Evolutionary conservation across 1,140 invertebrate genomes (phyloP).

Genomic region (Eupristina koningsbergeri): DNA sequence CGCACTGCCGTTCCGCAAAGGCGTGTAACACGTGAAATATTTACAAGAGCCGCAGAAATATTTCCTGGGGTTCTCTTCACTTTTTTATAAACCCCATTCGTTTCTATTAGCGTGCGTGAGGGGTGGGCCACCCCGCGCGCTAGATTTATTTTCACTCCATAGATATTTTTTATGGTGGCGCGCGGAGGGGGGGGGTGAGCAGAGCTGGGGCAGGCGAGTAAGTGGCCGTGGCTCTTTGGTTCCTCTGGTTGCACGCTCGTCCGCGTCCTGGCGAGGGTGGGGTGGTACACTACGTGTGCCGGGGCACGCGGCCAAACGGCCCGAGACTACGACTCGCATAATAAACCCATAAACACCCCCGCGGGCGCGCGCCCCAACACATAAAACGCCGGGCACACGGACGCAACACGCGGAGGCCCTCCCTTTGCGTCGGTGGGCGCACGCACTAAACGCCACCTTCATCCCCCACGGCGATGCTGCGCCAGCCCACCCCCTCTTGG

Average conservation of each 20-base stretch:
- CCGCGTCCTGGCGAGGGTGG: constrained; percentile 25
- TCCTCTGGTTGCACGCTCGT: constrained; percentile 33
- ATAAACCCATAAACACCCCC: constrained; percentile 74
- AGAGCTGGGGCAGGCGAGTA: background rate
- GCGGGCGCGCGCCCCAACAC: constrained; percentile 59
- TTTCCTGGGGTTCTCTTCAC: background rate
- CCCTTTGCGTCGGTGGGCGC: background rate
- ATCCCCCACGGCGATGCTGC: constrained; percentile 6
- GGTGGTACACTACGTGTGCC: constrained; percentile 33
- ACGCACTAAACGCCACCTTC: constrained; percentile 9
- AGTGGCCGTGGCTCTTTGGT: constrained; percentile 3
- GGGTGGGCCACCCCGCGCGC: constrained; percentile 54
- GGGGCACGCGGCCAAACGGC: constrained; percentile 56
- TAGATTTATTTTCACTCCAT: constrained; percentile 73
- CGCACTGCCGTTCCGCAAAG: background rate
- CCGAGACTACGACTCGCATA: constrained; percentile 65
- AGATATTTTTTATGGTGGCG: constrained; percentile 68
- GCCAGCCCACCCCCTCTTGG: too few relatives aligned
- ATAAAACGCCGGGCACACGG: constrained; percentile 63
- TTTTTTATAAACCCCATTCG: constrained; percentile 60
- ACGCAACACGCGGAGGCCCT: constrained; percentile 22
- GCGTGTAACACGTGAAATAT: background rate
- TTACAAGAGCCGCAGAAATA: background rate
- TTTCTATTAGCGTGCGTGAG: constrained; percentile 69
- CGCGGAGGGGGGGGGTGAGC: constrained; percentile 47